These are phyloP conservation scores for Cydia strobilella DNA, from an alignment of 1,140 invertebrate genomes.

Conservation along the genomic window DNA sequence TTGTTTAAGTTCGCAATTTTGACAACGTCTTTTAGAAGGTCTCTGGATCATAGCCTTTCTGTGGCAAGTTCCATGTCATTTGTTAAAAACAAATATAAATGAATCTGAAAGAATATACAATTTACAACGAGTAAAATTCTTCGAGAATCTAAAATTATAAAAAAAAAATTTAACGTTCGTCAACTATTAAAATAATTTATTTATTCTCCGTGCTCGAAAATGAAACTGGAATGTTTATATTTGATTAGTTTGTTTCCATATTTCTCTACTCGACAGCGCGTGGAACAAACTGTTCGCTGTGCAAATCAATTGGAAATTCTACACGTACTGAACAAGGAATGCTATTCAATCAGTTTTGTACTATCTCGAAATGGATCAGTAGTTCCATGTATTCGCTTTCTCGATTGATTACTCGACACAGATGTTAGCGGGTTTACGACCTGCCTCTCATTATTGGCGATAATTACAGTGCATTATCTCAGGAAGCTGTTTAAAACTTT, in stretches of 20 bases:
- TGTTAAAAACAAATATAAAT: too few species aligned
- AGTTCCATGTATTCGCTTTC: constrained; percentile 17
- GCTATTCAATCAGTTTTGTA: constrained; percentile 26
- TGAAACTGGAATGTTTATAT: not conserved
- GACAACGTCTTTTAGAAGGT: too few species aligned
- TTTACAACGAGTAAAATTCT: too few species aligned
- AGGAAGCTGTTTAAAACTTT: not conserved
- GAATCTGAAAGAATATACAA: too few species aligned
- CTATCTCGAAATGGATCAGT: constrained; percentile 20
- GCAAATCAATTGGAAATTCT: constrained; percentile 5
- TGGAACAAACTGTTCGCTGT: not conserved
- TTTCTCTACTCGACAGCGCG: not conserved
- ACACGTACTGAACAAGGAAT: constrained; percentile 11
- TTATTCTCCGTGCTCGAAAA: not conserved
- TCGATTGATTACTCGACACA: constrained; percentile 15
- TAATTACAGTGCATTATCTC: not conserved
- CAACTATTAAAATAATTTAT: too few species aligned
- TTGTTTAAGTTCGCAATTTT: too few species aligned
- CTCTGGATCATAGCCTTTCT: too few species aligned
- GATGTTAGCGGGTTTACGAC: not conserved
- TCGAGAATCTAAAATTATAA: too few species aligned
- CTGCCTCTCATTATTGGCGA: not conserved
- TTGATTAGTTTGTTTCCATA: not conserved
- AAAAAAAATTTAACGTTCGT: too few species aligned
- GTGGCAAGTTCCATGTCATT: too few species aligned